Evolutionary conservation across 2,888 invertebrate species (phyloP).

Genomic region (Lithosia quadra): DNA sequence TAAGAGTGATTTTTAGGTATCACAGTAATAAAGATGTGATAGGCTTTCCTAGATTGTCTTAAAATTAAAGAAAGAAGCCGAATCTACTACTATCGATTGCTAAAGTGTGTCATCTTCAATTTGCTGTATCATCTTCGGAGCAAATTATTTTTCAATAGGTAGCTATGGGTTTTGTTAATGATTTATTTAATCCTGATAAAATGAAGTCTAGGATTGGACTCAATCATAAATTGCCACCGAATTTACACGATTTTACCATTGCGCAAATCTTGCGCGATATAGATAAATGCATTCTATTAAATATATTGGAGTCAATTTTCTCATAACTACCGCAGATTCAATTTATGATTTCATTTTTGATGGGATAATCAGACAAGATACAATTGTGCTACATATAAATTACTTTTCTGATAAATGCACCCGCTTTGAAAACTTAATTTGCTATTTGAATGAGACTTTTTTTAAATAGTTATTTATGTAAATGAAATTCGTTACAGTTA

Average conservation of each 20-base stretch:
- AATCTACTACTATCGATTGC: not conserved
- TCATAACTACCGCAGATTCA: not conserved
- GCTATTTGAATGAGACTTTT: slow-evolving; percentile 8
- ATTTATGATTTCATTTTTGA: slow-evolving; percentile 12
- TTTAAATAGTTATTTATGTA: slow-evolving; percentile 14
- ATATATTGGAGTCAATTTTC: not conserved
- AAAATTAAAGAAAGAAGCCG: not conserved
- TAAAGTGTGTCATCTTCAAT: not conserved
- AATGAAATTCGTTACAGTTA: slow-evolving; percentile 16
- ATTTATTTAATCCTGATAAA: no score
- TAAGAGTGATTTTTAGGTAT: not conserved
- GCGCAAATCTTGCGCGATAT: slow-evolving; percentile 38
- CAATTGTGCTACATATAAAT: slow-evolving; percentile 1
- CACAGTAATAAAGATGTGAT: not conserved
- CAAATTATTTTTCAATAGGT: no score
- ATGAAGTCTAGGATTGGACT: no score
- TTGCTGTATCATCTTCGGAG: no score
- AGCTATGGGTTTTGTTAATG: no score
- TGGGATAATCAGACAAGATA: slow-evolving; percentile 3
- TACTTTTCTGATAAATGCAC: not conserved
- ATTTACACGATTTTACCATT: not conserved
- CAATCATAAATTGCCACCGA: no score
- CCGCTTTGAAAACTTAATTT: not conserved
- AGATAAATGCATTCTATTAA: not conserved
- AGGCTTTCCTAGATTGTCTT: not conserved